Evolutionary conservation across 2,113 vertebrate species (phyloP).

Genomic region (Rhinoptilus africanus): DNA sequence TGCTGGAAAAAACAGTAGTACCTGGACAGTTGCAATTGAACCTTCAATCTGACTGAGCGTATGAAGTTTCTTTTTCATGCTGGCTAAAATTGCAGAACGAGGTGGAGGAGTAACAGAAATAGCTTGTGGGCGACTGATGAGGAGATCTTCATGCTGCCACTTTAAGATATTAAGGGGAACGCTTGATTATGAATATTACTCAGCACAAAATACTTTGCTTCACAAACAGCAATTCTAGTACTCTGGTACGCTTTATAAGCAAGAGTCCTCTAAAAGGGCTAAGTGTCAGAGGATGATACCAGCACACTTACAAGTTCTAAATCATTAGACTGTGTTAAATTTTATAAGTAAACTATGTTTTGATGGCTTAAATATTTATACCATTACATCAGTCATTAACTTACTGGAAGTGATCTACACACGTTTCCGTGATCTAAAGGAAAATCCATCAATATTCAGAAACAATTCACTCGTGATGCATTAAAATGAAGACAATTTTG

Average conservation of each 20-base stretch:
- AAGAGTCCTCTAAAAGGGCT: background rate
- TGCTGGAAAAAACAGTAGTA: background rate
- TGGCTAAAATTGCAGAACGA: constrained; percentile 91
- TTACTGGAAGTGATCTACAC: background rate
- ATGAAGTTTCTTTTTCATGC: constrained; percentile 98
- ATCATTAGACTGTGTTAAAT: background rate
- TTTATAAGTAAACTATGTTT: background rate
- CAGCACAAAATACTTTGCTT: background rate
- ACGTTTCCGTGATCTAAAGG: background rate
- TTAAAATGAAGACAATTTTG: background rate
- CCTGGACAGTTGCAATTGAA: constrained; percentile 90
- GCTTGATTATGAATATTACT: background rate
- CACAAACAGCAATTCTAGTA: background rate
- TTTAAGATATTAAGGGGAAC: constrained; percentile 49
- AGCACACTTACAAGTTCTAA: background rate
- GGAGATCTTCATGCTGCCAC: constrained; percentile 98
- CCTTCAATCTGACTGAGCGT: constrained; percentile 94
- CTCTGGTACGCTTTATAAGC: background rate
- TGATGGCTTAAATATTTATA: background rate
- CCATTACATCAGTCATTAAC: background rate
- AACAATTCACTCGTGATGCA: background rate
- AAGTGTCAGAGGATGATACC: accelerated
- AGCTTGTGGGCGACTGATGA: constrained; percentile 87
- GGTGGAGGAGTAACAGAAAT: constrained; percentile 90
- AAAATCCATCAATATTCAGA: background rate